Conservation (phyloP, 2,113 vertebrate genomes). For the Copsychus sechellarum region DNA sequence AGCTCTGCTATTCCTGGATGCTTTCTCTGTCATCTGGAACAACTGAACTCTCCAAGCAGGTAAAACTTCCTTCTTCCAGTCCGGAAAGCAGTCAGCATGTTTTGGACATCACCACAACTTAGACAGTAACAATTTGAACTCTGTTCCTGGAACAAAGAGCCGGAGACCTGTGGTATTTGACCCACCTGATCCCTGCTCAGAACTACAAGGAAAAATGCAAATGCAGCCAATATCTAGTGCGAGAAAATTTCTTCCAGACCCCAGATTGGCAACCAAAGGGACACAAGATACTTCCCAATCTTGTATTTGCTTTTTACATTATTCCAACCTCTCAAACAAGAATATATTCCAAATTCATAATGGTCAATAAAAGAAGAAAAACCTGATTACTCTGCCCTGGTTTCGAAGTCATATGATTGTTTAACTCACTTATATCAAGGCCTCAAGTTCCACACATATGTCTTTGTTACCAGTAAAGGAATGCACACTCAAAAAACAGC, state of each 20-base stretch:
- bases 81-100: background rate
- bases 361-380: background rate
- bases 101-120: background rate
- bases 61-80: background rate
- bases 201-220: conserved; percentile 16
- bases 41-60: background rate
- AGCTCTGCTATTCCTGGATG: background rate
- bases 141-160: conserved; percentile 17
- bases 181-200: background rate
- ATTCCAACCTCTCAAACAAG: background rate
- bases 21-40: background rate
- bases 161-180: background rate
- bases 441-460: background rate
- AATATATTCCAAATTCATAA: conserved; percentile 18
- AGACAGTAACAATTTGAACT: background rate
- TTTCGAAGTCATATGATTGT: background rate
- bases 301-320: conserved; percentile 34
- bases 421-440: background rate
- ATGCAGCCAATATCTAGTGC: background rate
- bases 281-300: conserved; percentile 9
- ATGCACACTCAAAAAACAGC: background rate
- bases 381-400: background rate
- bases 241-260: conserved; percentile 56
- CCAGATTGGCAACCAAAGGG: conserved; percentile 6
- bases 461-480: background rate